phyloP scores from a whole-genome alignment of 2,888 invertebrate genomes.

The Abscondita cerata region DNA sequence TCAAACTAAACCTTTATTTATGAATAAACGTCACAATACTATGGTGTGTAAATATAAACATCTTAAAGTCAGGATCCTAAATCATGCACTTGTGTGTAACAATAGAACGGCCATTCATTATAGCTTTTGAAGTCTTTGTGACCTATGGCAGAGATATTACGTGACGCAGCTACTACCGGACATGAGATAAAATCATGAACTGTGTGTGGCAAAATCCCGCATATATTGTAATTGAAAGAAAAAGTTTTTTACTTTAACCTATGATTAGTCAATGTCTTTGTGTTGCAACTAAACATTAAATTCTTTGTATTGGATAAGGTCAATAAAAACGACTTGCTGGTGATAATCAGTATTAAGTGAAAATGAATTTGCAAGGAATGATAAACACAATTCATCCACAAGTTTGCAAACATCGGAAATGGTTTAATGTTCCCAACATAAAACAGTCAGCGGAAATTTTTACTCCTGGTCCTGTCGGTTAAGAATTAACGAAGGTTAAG shows the following conservation, averaged over 20 bases:
- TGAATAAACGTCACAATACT: slow-evolving; percentile 19
- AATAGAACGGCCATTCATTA: slow-evolving; percentile 23
- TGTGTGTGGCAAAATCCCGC: slow-evolving; percentile 45
- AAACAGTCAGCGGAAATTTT: slow-evolving; percentile 42
- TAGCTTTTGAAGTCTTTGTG: slow-evolving; percentile 34
- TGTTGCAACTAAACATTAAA: slow-evolving; percentile 4
- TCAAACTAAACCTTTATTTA: slow-evolving; percentile 8
- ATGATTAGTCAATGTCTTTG: slow-evolving; percentile 6
- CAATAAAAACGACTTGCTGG: background rate
- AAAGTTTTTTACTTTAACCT: slow-evolving; percentile 6
- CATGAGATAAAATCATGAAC: slow-evolving; percentile 41
- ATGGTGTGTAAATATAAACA: slow-evolving; percentile 20
- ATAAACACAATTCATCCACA: slow-evolving; percentile 18
- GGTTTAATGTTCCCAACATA: slow-evolving; percentile 32
- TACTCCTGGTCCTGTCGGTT: slow-evolving; percentile 41
- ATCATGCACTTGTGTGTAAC: slow-evolving; percentile 26
- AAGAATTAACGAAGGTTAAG: slow-evolving; percentile 56
- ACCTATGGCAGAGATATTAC: slow-evolving; percentile 41
- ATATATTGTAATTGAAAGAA: slow-evolving; percentile 20
- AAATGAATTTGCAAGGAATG: slow-evolving; percentile 14
- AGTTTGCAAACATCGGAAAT: slow-evolving; percentile 13
- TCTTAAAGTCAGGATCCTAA: slow-evolving; percentile 14
- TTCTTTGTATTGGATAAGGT: background rate
- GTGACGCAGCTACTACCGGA: slow-evolving; percentile 43
- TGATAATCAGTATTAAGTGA: slow-evolving; percentile 9